phyloP scores from a whole-genome alignment of 2,797 vertebrate genomes.

The Sebastolobus alascanus region DNA sequence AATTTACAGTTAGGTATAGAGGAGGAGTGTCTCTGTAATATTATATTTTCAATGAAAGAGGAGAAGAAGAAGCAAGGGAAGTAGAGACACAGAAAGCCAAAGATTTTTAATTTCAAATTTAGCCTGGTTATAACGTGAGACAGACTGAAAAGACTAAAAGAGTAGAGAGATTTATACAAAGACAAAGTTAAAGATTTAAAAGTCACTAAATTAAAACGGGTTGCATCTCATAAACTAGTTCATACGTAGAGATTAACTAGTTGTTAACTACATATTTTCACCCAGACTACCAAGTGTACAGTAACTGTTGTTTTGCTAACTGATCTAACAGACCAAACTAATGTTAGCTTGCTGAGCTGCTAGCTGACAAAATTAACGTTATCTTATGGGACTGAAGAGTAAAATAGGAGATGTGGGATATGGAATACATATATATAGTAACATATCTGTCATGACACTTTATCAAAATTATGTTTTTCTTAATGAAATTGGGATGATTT shows the following conservation, averaged over 20 bases:
- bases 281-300: background rate
- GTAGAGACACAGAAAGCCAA: background rate
- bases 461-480: no score
- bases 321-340: background rate
- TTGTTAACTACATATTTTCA: background rate
- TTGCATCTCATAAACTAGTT: background rate
- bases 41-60: background rate
- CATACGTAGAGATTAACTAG: background rate
- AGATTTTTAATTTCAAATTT: background rate
- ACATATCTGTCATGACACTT: no score
- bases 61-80: background rate
- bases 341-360: background rate
- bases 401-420: no score
- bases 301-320: background rate
- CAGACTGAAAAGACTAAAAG: no score
- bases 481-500: no score
- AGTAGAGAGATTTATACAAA: background rate
- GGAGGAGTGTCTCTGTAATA: background rate
- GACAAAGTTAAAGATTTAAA: background rate
- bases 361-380: background rate
- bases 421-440: no score
- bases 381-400: no score
- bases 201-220: background rate
- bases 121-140: background rate
- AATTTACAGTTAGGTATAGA: conserved; percentile 19